These are phyloP conservation scores for Eueides isabella DNA, from an alignment of 1,140 invertebrate genomes.

Conservation along the genomic window DNA sequence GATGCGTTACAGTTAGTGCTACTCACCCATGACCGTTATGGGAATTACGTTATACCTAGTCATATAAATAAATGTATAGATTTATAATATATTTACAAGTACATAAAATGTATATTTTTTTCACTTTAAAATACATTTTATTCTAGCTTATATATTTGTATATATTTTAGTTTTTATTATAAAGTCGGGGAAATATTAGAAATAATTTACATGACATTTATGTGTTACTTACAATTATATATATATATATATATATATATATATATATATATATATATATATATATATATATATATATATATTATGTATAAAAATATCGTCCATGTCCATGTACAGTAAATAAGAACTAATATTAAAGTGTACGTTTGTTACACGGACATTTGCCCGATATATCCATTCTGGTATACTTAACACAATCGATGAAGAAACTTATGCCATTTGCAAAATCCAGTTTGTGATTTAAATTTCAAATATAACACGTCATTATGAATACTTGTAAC, in stretches of 20 bases:
- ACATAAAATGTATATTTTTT: too few species aligned
- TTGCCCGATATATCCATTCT: neutral
- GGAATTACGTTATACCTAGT: slow-evolving; percentile 33
- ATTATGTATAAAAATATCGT: too few species aligned
- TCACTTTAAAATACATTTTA: too few species aligned
- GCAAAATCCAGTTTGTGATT: neutral
- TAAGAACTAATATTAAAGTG: too few species aligned
- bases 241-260: too few species aligned
- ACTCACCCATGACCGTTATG: slow-evolving; percentile 48
- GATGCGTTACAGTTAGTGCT: slow-evolving; percentile 47
- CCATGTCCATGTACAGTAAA: too few species aligned
- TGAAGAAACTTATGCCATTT: neutral
- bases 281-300: too few species aligned
- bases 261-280: too few species aligned
- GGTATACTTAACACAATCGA: neutral
- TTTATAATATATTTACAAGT: neutral
- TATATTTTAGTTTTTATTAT: too few species aligned
- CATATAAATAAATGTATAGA: neutral
- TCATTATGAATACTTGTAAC: neutral
- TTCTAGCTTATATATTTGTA: neutral
- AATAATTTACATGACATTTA: too few species aligned
- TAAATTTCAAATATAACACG: neutral
- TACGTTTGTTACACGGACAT: neutral
- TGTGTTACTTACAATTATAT: too few species aligned
- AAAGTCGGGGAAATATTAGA: too few species aligned